phyloP scores from a whole-genome alignment of 2,797 vertebrate species.

The Labroides dimidiatus region DNA sequence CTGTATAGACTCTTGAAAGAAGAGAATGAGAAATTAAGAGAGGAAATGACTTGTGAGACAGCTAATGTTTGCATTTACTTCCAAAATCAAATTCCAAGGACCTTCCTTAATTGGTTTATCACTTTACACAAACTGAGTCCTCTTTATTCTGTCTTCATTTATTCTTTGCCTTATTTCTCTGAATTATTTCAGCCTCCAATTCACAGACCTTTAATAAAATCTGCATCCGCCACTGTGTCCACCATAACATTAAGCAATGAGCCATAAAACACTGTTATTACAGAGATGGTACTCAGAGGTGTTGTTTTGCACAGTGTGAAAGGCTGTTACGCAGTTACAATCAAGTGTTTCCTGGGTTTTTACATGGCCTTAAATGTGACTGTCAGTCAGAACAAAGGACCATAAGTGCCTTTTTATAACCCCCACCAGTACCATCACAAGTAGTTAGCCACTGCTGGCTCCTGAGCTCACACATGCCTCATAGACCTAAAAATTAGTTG shows the following conservation, averaged over 20 bases:
- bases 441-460: not conserved
- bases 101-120: not conserved
- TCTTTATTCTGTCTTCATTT: not conserved
- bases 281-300: constrained; percentile 22
- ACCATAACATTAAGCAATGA: constrained; percentile 24
- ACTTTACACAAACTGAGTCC: not conserved
- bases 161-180: not conserved
- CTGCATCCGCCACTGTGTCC: constrained; percentile 23
- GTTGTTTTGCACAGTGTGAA: constrained; percentile 21
- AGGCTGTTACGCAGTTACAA: constrained; percentile 22
- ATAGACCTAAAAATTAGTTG: constrained; percentile 10
- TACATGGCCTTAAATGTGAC: constrained; percentile 22
- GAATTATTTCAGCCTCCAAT: not conserved
- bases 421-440: constrained; percentile 4
- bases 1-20: no score
- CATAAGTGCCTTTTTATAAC: constrained; percentile 28
- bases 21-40: no score
- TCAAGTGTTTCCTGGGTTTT: constrained; percentile 23
- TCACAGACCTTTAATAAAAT: constrained; percentile 17
- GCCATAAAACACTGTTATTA: constrained; percentile 15
- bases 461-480: constrained; percentile 18
- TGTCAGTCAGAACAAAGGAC: constrained; percentile 14
- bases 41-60: not conserved
- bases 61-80: not conserved
- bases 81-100: not conserved